A percentile compares a stretch with the other conserved stretches of the same genome.
Evolutionary conservation across 2,797 vertebrate genomes (phyloP).

Genomic region (Austrolebias charrua): DNA sequence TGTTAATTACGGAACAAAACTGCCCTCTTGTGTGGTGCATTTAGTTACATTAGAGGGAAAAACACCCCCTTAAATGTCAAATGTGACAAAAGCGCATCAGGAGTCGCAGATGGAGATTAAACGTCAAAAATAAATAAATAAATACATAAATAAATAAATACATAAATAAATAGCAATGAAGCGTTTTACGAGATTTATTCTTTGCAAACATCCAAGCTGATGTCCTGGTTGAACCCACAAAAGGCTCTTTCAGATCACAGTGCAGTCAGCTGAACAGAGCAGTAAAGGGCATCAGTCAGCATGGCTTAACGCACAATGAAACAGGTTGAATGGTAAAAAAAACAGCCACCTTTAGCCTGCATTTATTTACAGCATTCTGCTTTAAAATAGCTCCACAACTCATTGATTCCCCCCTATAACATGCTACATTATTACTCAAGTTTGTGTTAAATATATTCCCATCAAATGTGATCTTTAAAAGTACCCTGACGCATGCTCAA

Average conservation of each 20-base stretch:
- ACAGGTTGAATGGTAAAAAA: slow-evolving; percentile 58
- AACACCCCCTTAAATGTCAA: background rate
- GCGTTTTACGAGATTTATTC: background rate
- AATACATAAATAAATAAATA: too few relatives aligned
- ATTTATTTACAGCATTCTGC: slow-evolving; percentile 21
- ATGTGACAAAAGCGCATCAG: slow-evolving; percentile 22
- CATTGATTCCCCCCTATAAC: background rate
- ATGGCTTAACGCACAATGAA: slow-evolving; percentile 63
- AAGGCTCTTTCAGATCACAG: background rate
- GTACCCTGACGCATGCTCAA: too few relatives aligned
- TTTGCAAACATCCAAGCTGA: background rate
- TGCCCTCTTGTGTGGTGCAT: background rate
- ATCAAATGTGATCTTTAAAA: too few relatives aligned
- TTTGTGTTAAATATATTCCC: background rate
- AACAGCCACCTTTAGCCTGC: slow-evolving; percentile 23
- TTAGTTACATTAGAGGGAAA: background rate
- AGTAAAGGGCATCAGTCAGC: slow-evolving; percentile 41
- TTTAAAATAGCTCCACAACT: background rate
- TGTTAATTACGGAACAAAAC: slow-evolving; percentile 9
- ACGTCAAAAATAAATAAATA: slow-evolving; percentile 1
- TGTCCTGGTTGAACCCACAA: background rate
- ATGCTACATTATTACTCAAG: background rate
- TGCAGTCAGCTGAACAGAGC: slow-evolving; percentile 19
- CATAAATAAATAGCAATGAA: too few relatives aligned
- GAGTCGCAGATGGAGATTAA: slow-evolving; percentile 42